phyloP scores from a whole-genome alignment of 64 coral and sea anemone genomes.

The Pocillopora verrucosa region DNA sequence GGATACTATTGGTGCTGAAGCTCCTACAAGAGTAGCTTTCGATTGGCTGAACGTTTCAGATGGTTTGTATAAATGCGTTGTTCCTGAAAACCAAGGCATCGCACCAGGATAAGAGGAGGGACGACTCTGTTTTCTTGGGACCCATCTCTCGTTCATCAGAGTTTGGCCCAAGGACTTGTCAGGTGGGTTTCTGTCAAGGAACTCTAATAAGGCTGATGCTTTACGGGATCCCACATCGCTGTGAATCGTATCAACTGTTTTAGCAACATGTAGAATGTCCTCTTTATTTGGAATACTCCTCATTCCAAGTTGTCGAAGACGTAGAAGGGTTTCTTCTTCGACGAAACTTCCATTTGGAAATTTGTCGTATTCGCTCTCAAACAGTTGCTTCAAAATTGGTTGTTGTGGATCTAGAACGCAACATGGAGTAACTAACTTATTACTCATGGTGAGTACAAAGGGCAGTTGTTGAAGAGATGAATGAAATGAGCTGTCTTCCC shows the following conservation, averaged over 20 bases:
- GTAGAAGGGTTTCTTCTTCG: slow-evolving; percentile 35
- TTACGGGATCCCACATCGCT: slow-evolving; percentile 10
- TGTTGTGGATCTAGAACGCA: slow-evolving; percentile 68
- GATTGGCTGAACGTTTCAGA: slow-evolving; percentile 18
- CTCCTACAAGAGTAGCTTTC: slow-evolving; percentile 54
- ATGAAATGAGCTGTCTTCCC: slow-evolving; percentile 15
- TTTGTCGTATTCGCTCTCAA: slow-evolving; percentile 39
- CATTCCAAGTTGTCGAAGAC: slow-evolving; percentile 50
- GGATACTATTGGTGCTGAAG: slow-evolving; percentile 43
- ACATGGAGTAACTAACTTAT: slow-evolving; percentile 27
- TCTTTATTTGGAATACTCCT: slow-evolving; percentile 19
- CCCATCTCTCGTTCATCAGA: slow-evolving; percentile 23
- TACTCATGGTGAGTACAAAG: slow-evolving; percentile 46
- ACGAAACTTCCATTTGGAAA: slow-evolving; percentile 61
- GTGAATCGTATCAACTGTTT: not conserved
- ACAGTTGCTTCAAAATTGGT: slow-evolving; percentile 41
- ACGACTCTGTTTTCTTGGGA: slow-evolving; percentile 17
- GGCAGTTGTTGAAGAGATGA: slow-evolving; percentile 25
- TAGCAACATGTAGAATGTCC: slow-evolving; percentile 38
- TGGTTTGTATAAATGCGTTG: slow-evolving; percentile 13
- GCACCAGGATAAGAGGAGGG: slow-evolving; percentile 11
- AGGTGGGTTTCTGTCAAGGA: slow-evolving; percentile 1
- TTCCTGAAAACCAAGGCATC: slow-evolving; percentile 38
- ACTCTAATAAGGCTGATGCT: slow-evolving; percentile 29
- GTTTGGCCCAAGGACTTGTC: not conserved